phyloP scores from a whole-genome alignment of 1,140 invertebrate species.

The Papilio aristodemus region DNA sequence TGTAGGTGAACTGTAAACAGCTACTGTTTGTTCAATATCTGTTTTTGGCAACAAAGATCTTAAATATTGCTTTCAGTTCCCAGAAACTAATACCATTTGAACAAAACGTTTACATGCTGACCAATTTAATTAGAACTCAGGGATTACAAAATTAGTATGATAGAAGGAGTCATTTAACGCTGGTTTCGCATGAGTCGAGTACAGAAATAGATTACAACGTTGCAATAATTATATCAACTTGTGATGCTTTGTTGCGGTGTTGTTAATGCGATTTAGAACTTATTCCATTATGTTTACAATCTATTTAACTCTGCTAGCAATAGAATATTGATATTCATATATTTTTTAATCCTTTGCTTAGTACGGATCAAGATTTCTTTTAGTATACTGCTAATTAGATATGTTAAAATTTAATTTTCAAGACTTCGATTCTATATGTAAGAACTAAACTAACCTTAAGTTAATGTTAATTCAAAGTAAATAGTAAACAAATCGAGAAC shows the following conservation, averaged over 20 bases:
- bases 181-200: slow-evolving; percentile 49
- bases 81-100: slow-evolving; percentile 34
- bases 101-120: slow-evolving; percentile 11
- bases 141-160: slow-evolving; percentile 18
- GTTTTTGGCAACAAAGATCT: background rate
- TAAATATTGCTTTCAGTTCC: slow-evolving; percentile 26
- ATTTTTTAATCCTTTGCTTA: too few species aligned
- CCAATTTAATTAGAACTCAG: slow-evolving; percentile 26
- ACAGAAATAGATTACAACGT: slow-evolving; percentile 63
- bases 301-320: background rate
- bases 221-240: slow-evolving; percentile 69
- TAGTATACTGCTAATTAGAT: too few species aligned
- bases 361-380: too few species aligned
- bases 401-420: too few species aligned
- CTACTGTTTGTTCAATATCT: background rate
- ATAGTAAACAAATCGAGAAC: too few species aligned
- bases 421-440: too few species aligned
- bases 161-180: slow-evolving; percentile 37
- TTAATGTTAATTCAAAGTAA: too few species aligned
- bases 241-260: slow-evolving; percentile 52
- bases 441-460: too few species aligned
- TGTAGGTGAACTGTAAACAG: too few species aligned
- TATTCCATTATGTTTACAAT: background rate
- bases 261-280: slow-evolving; percentile 20
- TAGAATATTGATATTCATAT: background rate